Conservation (phyloP, 2,888 invertebrate genomes). For the Scotopteryx bipunctaria region DNA sequence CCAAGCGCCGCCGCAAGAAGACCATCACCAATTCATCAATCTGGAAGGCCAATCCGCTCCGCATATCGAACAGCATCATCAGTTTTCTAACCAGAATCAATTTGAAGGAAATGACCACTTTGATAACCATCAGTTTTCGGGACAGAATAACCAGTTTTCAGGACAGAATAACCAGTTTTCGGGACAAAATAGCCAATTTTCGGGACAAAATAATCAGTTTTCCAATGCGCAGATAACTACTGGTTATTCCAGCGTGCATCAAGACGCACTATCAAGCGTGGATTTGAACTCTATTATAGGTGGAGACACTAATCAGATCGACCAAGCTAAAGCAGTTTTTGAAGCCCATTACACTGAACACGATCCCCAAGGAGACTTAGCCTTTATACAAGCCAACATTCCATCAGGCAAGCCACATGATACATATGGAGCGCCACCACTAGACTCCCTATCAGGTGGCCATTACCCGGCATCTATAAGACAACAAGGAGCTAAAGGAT, state of each 20-base stretch:
- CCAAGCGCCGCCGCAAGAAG: slow-evolving; percentile 48
- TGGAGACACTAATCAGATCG: slow-evolving; percentile 75
- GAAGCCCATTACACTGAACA: slow-evolving; percentile 77
- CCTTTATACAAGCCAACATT: slow-evolving; percentile 41
- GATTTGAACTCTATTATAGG: slow-evolving; percentile 72
- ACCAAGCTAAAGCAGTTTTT: slow-evolving; percentile 76
- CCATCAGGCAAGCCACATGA: slow-evolving; percentile 56
- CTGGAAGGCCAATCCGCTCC: slow-evolving; percentile 14
- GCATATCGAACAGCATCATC: slow-evolving; percentile 6
- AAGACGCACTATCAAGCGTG: slow-evolving; percentile 71
- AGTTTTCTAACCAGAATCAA: slow-evolving; percentile 8
- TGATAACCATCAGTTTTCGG: slow-evolving; percentile 3
- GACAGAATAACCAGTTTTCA: slow-evolving; percentile 4
- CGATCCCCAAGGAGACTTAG: slow-evolving; percentile 48
- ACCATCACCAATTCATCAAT: slow-evolving; percentile 32
- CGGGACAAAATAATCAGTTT: slow-evolving; percentile 16
- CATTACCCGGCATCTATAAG: slow-evolving; percentile 63
- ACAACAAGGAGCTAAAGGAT: slow-evolving; percentile 76
- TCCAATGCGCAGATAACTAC: slow-evolving; percentile 58
- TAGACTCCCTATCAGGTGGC: slow-evolving; percentile 70
- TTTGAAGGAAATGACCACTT: slow-evolving; percentile 3
- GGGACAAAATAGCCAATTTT: slow-evolving; percentile 6
- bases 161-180: slow-evolving; percentile 38
- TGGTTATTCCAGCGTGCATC: slow-evolving; percentile 74
- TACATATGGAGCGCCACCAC: slow-evolving; percentile 69